Percentiles rank a stretch among this genome's conserved stretches.
Conservation (phyloP, 1,140 invertebrate species). For the Idris sp. region DNA sequence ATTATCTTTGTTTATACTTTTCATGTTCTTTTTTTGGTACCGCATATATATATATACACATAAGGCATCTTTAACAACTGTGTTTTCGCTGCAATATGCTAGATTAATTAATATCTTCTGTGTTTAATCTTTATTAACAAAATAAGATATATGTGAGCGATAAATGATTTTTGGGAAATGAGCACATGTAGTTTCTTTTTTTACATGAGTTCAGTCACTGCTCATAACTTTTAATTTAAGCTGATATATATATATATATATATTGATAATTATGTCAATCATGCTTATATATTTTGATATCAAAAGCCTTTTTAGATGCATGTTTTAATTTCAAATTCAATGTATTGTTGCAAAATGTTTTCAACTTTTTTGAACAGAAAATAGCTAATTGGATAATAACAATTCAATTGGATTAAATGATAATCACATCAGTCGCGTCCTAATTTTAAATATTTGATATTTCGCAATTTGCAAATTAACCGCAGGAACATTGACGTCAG, state of each 20-base stretch:
- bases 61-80: too few relatives aligned
- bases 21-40: slow-evolving; percentile 17
- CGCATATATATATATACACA: not conserved
- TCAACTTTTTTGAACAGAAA: not conserved
- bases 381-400: slow-evolving; percentile 5
- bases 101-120: too few relatives aligned
- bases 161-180: too few relatives aligned
- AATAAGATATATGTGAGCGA: too few relatives aligned
- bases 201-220: too few relatives aligned
- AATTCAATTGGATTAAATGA: not conserved
- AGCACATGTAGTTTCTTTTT: too few relatives aligned
- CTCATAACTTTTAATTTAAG: too few relatives aligned
- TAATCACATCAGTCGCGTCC: not conserved
- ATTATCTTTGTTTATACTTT: slow-evolving; percentile 29
- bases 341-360: slow-evolving; percentile 6
- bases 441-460: not conserved
- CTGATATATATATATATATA: too few relatives aligned
- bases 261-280: slow-evolving; percentile 16
- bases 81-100: too few relatives aligned
- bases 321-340: slow-evolving; percentile 15
- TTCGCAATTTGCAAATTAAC: not conserved
- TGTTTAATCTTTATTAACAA: too few relatives aligned
- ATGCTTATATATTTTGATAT: slow-evolving; percentile 18
- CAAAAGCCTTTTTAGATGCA: slow-evolving; percentile 33
- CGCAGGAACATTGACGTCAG: slow-evolving; percentile 7